Evolutionary conservation across 1,140 invertebrate genomes (phyloP).

Genomic region (Pseudachorutes palmiensis): DNA sequence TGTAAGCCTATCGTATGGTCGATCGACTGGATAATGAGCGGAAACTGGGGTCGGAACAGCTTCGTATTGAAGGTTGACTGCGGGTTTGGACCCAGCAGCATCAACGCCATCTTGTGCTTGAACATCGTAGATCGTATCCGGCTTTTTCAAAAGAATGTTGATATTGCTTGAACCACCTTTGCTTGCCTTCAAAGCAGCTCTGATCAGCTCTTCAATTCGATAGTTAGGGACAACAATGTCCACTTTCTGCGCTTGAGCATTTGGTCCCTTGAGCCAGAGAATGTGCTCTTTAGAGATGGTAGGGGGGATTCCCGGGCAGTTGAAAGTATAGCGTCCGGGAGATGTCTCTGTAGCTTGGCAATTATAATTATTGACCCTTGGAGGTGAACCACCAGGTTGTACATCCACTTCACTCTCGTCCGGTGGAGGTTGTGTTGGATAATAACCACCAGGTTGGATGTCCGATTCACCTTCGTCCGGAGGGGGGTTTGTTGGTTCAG

Average conservation of each 20-base stretch:
- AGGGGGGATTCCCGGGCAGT: too few relatives aligned
- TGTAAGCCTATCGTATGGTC: neutral
- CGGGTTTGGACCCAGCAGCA: neutral
- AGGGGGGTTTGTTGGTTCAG: too few relatives aligned
- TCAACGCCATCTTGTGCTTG: neutral
- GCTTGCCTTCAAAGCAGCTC: constrained; percentile 19
- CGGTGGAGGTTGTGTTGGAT: too few relatives aligned
- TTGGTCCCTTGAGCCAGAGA: constrained; percentile 16
- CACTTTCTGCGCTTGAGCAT: neutral
- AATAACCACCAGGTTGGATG: too few relatives aligned
- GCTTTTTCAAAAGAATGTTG: constrained; percentile 12
- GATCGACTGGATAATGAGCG: neutral
- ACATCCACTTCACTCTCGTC: too few relatives aligned
- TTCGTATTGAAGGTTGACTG: constrained; percentile 7
- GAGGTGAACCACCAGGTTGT: too few relatives aligned
- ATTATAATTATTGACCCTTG: too few relatives aligned
- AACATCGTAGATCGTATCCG: constrained; percentile 1
- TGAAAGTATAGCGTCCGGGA: too few relatives aligned
- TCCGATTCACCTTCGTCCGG: too few relatives aligned
- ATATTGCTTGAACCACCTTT: constrained; percentile 11
- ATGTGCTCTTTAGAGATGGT: too few relatives aligned
- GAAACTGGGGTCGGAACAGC: neutral
- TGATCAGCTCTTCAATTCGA: constrained; percentile 21
- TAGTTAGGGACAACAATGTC: constrained; percentile 26
- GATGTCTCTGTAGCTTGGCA: too few relatives aligned